phyloP scores from a whole-genome alignment of 2,113 vertebrate species.

The Collichthys lucidus region DNA sequence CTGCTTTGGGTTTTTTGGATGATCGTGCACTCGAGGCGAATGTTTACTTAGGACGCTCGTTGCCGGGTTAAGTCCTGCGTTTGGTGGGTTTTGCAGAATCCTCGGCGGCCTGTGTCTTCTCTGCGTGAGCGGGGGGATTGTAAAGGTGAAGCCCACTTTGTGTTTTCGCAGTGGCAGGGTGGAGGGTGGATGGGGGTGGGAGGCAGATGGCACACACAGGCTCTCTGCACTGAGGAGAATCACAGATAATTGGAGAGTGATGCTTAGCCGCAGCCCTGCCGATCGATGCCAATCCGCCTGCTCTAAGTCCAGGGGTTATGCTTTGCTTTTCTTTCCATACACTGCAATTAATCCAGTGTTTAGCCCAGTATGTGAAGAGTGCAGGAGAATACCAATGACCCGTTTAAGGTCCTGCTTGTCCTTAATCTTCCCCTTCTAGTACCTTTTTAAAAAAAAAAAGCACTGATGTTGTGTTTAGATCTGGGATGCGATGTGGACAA shows the following conservation, averaged over 20 bases:
- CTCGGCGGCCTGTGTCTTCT: slow-evolving; percentile 23
- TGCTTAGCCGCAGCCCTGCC: slow-evolving; percentile 75
- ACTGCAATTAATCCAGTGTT: slow-evolving; percentile 81
- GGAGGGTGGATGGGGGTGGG: slow-evolving; percentile 27
- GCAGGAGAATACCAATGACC: slow-evolving; percentile 82
- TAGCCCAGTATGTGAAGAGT: slow-evolving; percentile 71
- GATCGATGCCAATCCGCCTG: slow-evolving; percentile 80
- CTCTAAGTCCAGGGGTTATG: slow-evolving; percentile 78
- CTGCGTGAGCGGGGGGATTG: slow-evolving; percentile 48
- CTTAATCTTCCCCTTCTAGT: slow-evolving; percentile 63
- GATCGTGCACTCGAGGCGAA: background rate
- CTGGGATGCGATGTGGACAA: background rate
- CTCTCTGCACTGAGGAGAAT: slow-evolving; percentile 77
- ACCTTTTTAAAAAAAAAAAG: slow-evolving; percentile 33
- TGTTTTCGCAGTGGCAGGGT: slow-evolving; percentile 65
- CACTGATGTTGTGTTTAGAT: slow-evolving; percentile 23
- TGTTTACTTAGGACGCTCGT: slow-evolving; percentile 8
- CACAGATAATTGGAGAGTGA: slow-evolving; percentile 81
- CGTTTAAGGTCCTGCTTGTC: slow-evolving; percentile 67
- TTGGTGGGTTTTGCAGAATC: slow-evolving; percentile 11
- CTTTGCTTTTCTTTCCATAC: slow-evolving; percentile 82
- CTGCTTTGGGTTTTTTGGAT: background rate
- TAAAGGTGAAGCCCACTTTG: slow-evolving; percentile 73
- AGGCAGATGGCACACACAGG: slow-evolving; percentile 76
- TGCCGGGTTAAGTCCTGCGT: slow-evolving; percentile 38